Percentiles rank a stretch among this genome's conserved stretches.
phyloP scores from a whole-genome alignment of 2,113 vertebrate genomes.

The Oryzias javanicus region DNA sequence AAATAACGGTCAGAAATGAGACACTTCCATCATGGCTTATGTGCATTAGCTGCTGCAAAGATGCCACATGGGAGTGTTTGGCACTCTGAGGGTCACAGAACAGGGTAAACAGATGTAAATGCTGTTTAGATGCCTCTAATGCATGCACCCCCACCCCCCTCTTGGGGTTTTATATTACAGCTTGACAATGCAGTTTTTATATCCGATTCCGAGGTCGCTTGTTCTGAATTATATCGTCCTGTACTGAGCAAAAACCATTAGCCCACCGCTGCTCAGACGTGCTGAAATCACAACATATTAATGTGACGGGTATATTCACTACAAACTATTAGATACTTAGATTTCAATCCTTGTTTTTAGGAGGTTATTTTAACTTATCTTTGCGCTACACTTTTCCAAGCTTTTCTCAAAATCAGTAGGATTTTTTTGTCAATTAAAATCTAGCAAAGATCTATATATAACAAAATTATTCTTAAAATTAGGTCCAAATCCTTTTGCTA shows the following conservation, averaged over 20 bases:
- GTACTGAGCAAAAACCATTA: slow-evolving; percentile 5
- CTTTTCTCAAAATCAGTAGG: too few relatives aligned
- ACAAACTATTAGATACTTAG: too few relatives aligned
- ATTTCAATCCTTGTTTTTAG: too few relatives aligned
- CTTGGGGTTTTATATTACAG: background rate
- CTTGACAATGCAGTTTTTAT: background rate
- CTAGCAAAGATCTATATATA: too few relatives aligned
- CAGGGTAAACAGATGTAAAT: slow-evolving; percentile 11
- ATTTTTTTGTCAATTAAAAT: too few relatives aligned
- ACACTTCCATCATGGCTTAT: too few relatives aligned
- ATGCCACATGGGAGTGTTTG: background rate
- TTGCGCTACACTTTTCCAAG: too few relatives aligned
- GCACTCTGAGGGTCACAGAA: background rate
- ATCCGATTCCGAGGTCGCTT: background rate
- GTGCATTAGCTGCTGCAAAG: background rate
- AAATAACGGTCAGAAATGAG: background rate
- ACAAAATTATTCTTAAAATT: too few relatives aligned
- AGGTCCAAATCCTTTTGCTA: too few relatives aligned
- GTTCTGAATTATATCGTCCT: background rate
- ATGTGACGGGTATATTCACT: too few relatives aligned
- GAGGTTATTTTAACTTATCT: too few relatives aligned
- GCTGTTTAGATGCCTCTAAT: slow-evolving; percentile 12
- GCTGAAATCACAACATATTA: background rate
- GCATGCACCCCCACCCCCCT: background rate
- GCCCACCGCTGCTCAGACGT: background rate